phyloP scores from a whole-genome alignment of 2,888 invertebrate species.

The Frankliniella fusca region DNA sequence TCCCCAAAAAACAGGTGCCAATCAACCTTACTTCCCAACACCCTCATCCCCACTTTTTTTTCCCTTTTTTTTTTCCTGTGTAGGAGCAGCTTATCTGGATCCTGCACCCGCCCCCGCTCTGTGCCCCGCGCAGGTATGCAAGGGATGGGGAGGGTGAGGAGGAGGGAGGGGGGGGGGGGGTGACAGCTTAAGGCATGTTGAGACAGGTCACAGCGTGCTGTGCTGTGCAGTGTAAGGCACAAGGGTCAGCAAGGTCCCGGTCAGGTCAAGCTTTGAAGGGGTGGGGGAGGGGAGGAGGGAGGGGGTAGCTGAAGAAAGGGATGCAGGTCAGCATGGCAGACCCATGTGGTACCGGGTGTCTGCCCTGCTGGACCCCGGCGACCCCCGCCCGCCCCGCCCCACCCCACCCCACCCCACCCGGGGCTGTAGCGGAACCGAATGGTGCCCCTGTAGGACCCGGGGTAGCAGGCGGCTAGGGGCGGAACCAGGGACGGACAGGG shows the following conservation, averaged over 20 bases:
- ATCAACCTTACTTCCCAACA: no score
- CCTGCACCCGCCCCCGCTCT: not conserved
- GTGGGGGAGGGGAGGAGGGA: not conserved
- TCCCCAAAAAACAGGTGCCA: no score
- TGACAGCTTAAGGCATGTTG: not conserved
- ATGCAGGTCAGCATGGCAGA: not conserved
- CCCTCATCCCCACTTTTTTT: not conserved
- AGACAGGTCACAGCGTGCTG: constrained; percentile 5
- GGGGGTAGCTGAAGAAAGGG: not conserved
- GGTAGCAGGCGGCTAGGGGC: not conserved
- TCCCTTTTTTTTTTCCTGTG: not conserved
- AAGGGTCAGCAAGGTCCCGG: not conserved
- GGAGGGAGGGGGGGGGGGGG: not conserved
- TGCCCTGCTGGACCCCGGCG: not conserved
- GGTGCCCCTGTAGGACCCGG: not conserved
- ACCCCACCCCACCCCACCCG: no score
- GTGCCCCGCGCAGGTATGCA: not conserved
- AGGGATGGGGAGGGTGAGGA: not conserved
- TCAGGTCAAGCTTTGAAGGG: not conserved
- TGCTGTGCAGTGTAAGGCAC: not conserved
- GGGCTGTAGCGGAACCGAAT: no score
- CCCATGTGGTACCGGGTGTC: no score
- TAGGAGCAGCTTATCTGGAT: not conserved
- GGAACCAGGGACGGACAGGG: not conserved
- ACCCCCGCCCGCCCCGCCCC: no score